A percentile compares a stretch with the other conserved stretches of the same genome.
phyloP scores from a whole-genome alignment of 2,888 invertebrate species.

The Heliconius hortense region DNA sequence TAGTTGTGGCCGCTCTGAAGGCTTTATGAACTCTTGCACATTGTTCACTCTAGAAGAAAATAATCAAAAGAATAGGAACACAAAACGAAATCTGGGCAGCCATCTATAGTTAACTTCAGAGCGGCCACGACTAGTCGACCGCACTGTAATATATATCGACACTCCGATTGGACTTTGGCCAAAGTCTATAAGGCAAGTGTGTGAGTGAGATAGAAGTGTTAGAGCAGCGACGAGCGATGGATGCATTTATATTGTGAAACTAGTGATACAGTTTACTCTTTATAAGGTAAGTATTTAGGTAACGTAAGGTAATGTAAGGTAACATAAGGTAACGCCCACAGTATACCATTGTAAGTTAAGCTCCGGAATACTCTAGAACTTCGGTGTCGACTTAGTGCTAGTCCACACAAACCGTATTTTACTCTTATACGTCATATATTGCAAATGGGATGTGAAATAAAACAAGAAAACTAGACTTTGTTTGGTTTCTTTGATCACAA shows the following conservation, averaged over 20 bases:
- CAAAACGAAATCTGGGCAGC: no score
- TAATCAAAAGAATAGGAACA: no score
- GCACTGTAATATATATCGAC: slow-evolving; percentile 6
- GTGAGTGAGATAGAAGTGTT: background rate
- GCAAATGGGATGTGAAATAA: slow-evolving; percentile 4
- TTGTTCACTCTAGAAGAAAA: no score
- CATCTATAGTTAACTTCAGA: no score
- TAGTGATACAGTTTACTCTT: slow-evolving; percentile 47
- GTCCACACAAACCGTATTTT: slow-evolving; percentile 41
- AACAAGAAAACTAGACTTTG: background rate
- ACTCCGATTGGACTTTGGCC: slow-evolving; percentile 28
- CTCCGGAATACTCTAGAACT: slow-evolving; percentile 10
- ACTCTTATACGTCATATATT: background rate
- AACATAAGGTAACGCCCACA: background rate
- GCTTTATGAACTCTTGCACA: no score
- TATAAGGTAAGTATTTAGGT: slow-evolving; percentile 25
- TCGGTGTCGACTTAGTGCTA: slow-evolving; percentile 47
- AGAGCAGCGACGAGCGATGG: slow-evolving; percentile 40
- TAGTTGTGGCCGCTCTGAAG: no score
- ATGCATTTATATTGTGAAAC: slow-evolving; percentile 67
- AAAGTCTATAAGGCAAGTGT: slow-evolving; percentile 33
- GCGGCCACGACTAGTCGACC: background rate
- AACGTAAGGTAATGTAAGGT: background rate
- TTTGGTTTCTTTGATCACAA: background rate
- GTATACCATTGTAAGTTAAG: slow-evolving; percentile 16